Conservation (phyloP, 2,888 invertebrate species). For the Pasiphila rectangulata region DNA sequence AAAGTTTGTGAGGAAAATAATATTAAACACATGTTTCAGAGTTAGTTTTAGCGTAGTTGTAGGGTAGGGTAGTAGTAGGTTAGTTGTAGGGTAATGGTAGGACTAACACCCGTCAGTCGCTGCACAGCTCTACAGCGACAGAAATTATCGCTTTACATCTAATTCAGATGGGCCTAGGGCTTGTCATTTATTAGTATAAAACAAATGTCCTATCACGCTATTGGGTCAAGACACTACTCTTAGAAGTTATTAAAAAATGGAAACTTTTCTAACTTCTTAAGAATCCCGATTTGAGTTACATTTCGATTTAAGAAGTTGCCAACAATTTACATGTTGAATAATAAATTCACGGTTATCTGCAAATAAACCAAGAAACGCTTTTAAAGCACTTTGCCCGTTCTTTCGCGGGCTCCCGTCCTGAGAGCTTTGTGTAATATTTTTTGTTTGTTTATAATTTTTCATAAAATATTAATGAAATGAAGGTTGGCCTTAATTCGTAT, state of each 20-base stretch:
- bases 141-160: too few relatives aligned
- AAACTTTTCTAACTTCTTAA: slow-evolving; percentile 31
- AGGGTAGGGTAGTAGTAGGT: too few relatives aligned
- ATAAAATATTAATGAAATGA: background rate
- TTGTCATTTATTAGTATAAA: too few relatives aligned
- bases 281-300: slow-evolving; percentile 42
- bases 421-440: slow-evolving; percentile 29
- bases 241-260: slow-evolving; percentile 23
- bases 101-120: too few relatives aligned
- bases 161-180: too few relatives aligned
- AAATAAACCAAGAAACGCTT: slow-evolving; percentile 53
- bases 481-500: too few relatives aligned
- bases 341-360: slow-evolving; percentile 55
- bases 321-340: slow-evolving; percentile 76
- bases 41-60: too few relatives aligned
- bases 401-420: slow-evolving; percentile 26
- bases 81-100: too few relatives aligned
- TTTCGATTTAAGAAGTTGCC: slow-evolving; percentile 61
- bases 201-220: too few relatives aligned
- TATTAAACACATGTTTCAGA: too few relatives aligned
- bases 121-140: too few relatives aligned
- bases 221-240: slow-evolving; percentile 3
- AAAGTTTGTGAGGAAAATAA: too few relatives aligned
- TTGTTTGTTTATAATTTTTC: slow-evolving; percentile 18
- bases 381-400: slow-evolving; percentile 29